Conservation (phyloP, 2,888 invertebrate genomes). For the Brenthis hecate region DNA sequence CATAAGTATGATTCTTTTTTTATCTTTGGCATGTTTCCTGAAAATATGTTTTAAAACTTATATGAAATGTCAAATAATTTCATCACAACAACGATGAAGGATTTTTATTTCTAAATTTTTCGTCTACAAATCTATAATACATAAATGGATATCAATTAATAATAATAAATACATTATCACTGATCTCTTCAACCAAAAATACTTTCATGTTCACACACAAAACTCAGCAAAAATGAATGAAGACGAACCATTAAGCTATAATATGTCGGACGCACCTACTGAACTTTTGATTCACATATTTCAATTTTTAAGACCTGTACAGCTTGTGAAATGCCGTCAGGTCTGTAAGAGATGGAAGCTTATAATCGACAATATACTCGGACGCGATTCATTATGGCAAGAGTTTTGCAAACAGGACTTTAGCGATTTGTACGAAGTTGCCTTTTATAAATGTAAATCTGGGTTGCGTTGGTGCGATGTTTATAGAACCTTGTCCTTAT, state of each 20-base stretch:
- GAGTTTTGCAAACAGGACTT: too few relatives aligned
- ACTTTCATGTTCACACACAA: slow-evolving; percentile 6
- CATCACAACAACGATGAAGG: slow-evolving; percentile 19
- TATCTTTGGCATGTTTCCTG: neutral
- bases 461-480: too few relatives aligned
- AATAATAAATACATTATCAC: neutral
- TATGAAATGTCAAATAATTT: slow-evolving; percentile 3
- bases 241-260: slow-evolving; percentile 26
- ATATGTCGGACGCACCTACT: slow-evolving; percentile 50
- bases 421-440: too few relatives aligned
- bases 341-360: slow-evolving; percentile 60
- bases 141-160: slow-evolving; percentile 18
- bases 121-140: neutral
- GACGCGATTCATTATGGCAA: too few relatives aligned
- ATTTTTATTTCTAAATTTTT: neutral
- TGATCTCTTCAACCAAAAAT: neutral
- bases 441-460: too few relatives aligned
- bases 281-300: slow-evolving; percentile 61
- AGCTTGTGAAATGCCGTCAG: slow-evolving; percentile 55
- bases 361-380: slow-evolving; percentile 55
- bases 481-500: too few relatives aligned
- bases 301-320: slow-evolving; percentile 51
- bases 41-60: neutral
- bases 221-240: slow-evolving; percentile 31
- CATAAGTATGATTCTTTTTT: neutral